These are phyloP conservation scores for Menidia menidia DNA, from an alignment of 2,797 vertebrate species.

Conservation along the genomic window DNA sequence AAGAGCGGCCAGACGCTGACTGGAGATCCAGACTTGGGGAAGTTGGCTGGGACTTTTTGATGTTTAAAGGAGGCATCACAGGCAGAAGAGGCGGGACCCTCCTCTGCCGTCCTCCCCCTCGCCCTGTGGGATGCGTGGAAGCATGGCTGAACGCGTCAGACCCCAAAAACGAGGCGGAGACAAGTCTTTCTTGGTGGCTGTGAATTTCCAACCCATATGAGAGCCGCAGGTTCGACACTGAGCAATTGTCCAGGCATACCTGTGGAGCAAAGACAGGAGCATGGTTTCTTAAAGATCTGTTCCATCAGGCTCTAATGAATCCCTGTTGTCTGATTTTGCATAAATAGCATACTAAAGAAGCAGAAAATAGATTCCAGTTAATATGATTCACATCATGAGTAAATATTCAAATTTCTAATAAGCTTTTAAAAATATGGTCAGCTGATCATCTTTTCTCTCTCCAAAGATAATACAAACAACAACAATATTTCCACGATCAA, in stretches of 20 bases:
- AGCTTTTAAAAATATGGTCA: background rate
- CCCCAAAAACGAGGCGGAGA: slow-evolving; percentile 96
- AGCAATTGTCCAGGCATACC: slow-evolving; percentile 97
- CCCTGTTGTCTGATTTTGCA: too few species aligned
- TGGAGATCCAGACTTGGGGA: slow-evolving; percentile 39
- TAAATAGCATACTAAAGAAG: background rate
- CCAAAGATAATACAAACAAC: too few species aligned
- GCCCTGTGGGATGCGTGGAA: slow-evolving; percentile 90
- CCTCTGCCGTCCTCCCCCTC: slow-evolving; percentile 85
- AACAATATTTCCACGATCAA: too few species aligned
- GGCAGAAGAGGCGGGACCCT: slow-evolving; percentile 89
- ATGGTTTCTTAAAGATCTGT: background rate
- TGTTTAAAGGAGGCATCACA: slow-evolving; percentile 74
- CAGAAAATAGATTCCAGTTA: too few species aligned
- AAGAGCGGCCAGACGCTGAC: slow-evolving; percentile 43
- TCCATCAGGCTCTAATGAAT: too few species aligned
- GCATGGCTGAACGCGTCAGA: slow-evolving; percentile 93
- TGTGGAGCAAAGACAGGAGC: slow-evolving; percentile 52
- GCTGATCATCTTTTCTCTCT: background rate
- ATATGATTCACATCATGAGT: too few species aligned
- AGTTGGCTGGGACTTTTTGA: slow-evolving; percentile 14
- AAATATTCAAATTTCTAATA: too few species aligned
- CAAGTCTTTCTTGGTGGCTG: slow-evolving; percentile 93
- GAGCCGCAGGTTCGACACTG: slow-evolving; percentile 92
- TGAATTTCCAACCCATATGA: slow-evolving; percentile 99